Conservation (phyloP, 2,797 vertebrate genomes). For the Aldrovandia affinis region DNA sequence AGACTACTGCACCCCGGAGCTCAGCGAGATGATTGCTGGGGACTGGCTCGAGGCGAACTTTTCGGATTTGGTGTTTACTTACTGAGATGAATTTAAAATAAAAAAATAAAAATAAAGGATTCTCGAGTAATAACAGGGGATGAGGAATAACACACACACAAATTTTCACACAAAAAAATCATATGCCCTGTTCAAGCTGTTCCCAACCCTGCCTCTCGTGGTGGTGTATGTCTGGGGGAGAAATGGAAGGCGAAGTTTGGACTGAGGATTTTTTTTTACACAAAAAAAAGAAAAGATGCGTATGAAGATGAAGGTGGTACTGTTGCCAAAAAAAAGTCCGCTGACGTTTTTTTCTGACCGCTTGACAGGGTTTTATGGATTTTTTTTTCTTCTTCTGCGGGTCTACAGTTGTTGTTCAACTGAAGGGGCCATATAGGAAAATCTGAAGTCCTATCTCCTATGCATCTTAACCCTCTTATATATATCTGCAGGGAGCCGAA, state of each 20-base stretch:
- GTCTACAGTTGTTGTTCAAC: constrained; percentile 71
- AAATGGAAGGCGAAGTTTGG: constrained; percentile 32
- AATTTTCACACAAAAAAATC: neutral
- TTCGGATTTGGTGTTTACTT: constrained; percentile 93
- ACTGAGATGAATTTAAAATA: constrained; percentile 75
- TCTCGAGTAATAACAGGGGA: constrained; percentile 35
- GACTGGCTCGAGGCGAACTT: constrained; percentile 95
- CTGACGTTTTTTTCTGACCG: constrained; percentile 72
- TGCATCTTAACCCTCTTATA: constrained; percentile 63
- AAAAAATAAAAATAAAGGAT: too few relatives aligned
- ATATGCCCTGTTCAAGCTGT: constrained; percentile 51
- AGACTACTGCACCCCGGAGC: constrained; percentile 93
- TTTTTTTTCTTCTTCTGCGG: constrained; percentile 65
- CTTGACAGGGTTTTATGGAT: constrained; percentile 84
- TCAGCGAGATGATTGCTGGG: constrained; percentile 94
- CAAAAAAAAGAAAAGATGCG: constrained; percentile 49
- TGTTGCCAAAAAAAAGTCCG: constrained; percentile 58
- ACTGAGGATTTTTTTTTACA: constrained; percentile 22
- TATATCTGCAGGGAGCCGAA: constrained; percentile 40
- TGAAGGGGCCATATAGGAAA: constrained; percentile 69
- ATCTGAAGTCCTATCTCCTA: constrained; percentile 91
- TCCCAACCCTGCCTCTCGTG: constrained; percentile 49
- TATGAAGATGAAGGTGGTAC: constrained; percentile 55
- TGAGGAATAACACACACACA: constrained; percentile 14
- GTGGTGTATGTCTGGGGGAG: constrained; percentile 24